phyloP scores from a whole-genome alignment of 2,113 vertebrate genomes.

The Calidris pugnax region DNA sequence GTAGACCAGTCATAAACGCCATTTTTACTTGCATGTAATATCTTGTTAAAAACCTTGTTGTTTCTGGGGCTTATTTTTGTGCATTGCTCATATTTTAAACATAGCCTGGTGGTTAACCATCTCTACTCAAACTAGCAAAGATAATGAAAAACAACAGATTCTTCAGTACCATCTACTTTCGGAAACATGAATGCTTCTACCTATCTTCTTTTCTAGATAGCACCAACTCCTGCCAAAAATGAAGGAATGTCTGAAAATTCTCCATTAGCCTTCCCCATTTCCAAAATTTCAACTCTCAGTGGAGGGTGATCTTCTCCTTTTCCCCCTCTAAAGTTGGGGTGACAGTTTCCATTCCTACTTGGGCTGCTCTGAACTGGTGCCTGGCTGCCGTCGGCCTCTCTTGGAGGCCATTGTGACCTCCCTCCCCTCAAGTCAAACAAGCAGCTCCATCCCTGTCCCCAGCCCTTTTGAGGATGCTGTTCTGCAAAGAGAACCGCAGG shows the following conservation, averaged over 20 bases:
- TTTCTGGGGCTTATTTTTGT: background rate
- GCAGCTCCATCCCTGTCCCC: rapidly evolving
- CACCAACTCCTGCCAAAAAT: background rate
- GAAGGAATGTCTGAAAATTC: background rate
- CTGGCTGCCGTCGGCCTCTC: background rate
- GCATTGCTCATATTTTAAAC: background rate
- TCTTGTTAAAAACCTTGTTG: rapidly evolving
- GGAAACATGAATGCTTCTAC: background rate
- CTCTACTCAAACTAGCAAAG: background rate
- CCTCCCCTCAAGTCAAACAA: background rate
- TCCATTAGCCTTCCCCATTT: background rate
- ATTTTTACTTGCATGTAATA: background rate
- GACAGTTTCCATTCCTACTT: background rate
- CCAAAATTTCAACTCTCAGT: background rate
- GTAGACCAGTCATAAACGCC: background rate
- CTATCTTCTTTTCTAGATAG: background rate
- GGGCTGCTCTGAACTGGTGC: background rate
- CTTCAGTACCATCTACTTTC: background rate
- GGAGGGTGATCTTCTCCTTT: background rate
- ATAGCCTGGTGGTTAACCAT: background rate
- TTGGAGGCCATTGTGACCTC: rapidly evolving
- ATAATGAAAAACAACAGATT: background rate
- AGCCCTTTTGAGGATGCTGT: background rate
- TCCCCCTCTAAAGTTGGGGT: background rate
- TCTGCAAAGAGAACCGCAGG: background rate